Evolutionary conservation across 1,140 invertebrate species (phyloP).

Genomic region (Trachelipus rathkii): DNA sequence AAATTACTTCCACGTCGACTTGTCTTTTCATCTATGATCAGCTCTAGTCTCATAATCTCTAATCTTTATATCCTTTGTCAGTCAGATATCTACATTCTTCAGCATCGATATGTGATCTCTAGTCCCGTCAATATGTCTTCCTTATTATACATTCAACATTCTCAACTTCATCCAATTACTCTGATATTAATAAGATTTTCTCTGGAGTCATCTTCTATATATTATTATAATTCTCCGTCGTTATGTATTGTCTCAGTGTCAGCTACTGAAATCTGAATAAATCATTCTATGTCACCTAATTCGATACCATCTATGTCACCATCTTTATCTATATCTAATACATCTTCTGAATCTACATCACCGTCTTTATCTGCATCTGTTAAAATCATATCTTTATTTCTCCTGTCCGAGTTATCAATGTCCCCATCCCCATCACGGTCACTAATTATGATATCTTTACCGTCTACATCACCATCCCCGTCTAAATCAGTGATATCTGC

Average conservation of each 20-base stretch:
- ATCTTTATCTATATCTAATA: conserved; percentile 39
- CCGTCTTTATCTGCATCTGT: conserved; percentile 38
- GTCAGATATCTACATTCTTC: too few relatives aligned
- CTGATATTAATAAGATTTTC: too few relatives aligned
- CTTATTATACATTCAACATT: conserved; percentile 31
- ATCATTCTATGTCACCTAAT: conserved; percentile 35
- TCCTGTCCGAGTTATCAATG: conserved; percentile 24
- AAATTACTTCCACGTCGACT: conserved; percentile 39
- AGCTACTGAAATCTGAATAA: conserved; percentile 28
- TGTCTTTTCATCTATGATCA: conserved; percentile 39
- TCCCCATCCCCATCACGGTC: conserved; percentile 38
- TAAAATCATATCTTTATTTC: conserved; percentile 30
- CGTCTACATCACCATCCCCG: conserved; percentile 34
- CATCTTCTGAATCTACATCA: conserved; percentile 37
- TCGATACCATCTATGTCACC: conserved; percentile 41
- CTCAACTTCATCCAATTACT: conserved; percentile 33
- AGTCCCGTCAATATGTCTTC: too few relatives aligned
- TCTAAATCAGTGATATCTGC: conserved; percentile 33
- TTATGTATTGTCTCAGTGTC: too few relatives aligned
- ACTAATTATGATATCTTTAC: conserved; percentile 30
- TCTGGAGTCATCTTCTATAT: conserved; percentile 27
- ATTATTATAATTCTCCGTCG: conserved; percentile 39
- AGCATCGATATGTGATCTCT: too few relatives aligned
- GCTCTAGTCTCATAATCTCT: conserved; percentile 41
- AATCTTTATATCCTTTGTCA: too few relatives aligned